Conservation (phyloP, 2,797 vertebrate species). For the Rachycentron canadum region DNA sequence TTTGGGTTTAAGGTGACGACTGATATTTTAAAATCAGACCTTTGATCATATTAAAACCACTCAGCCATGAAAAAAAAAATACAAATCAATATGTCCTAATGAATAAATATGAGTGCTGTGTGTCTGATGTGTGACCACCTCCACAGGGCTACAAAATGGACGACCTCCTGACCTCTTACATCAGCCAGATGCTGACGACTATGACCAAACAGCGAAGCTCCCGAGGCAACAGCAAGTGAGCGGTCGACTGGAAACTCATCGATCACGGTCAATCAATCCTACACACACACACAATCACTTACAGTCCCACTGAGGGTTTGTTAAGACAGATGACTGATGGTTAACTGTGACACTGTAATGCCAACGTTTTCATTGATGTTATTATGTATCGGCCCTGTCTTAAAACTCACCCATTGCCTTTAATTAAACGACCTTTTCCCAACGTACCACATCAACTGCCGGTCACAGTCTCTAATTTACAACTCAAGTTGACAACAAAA, state of each 20-base stretch:
- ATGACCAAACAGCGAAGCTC: constrained; percentile 94
- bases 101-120: background rate
- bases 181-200: constrained; percentile 98
- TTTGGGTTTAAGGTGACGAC: no score
- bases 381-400: constrained; percentile 57
- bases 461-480: background rate
- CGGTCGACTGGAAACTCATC: constrained; percentile 33
- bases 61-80: no score
- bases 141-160: constrained; percentile 99
- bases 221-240: constrained; percentile 92
- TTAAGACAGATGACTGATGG: background rate
- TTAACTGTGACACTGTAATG: constrained; percentile 26
- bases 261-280: background rate
- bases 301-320: constrained; percentile 2
- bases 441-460: background rate
- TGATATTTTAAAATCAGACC: no score
- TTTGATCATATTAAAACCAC: background rate
- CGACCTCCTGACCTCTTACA: constrained; percentile 98
- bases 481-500: background rate
- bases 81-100: background rate
- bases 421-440: constrained; percentile 56
- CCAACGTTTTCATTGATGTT: constrained; percentile 37
- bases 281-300: background rate
- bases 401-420: constrained; percentile 82
- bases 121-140: constrained; percentile 17